Base-by-base conservation (phyloP, 2,797 vertebrate genomes). In the Sardinella longiceps region DNA sequence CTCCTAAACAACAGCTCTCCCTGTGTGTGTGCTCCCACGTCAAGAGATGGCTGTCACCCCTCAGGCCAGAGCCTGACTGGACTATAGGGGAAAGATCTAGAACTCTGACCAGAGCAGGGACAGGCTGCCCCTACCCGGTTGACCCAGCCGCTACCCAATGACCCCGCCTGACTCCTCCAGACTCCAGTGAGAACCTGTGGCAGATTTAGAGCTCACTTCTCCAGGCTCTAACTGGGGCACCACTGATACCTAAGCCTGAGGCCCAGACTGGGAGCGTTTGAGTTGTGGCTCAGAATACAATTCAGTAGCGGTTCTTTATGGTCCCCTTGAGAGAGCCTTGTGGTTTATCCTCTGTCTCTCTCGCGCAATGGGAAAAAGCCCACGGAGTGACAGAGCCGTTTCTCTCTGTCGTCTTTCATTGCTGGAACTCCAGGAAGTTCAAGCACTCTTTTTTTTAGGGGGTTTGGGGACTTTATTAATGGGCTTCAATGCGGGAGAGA, bases 181-280 rank as follows among this genome's bases (percentile, higher is more conserved):
- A 77, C 70, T 43, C 33, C 6, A 43, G 51, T 23, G 51, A 77
- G 33, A 33, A 43, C 63, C 33, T 43, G 30, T 60, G 56, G n/a
- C 56, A 25, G 56, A 60, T 60, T 18, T 70, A 43, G 33, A 77
- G 37, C 15, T 43, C 37, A 2, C 37, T 37, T 77, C 33, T 77
- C 12, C 20, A 2, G 43, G 18, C 33, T n/a, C n/a, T n/a, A n/a
- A 23, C 5, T 20, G 37, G 18, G 37, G 5, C 4, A n/a, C n/a
- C n/a, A n/a, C n/a, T n/a, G n/a, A 7, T 77, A 77, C 70, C 70
- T 20, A 23, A 39, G 33, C 70, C 37, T 77, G 70, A 77, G 70
- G 43, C 70, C 37, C 37, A 23, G 70, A 20, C 37, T 43, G 14
- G 37, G 33, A 77, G 70, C 37, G 11, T 9, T 2, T 43, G 18